These are phyloP conservation scores for Eilema caniola DNA, from an alignment of 2,888 invertebrate genomes.

Conservation along the genomic window DNA sequence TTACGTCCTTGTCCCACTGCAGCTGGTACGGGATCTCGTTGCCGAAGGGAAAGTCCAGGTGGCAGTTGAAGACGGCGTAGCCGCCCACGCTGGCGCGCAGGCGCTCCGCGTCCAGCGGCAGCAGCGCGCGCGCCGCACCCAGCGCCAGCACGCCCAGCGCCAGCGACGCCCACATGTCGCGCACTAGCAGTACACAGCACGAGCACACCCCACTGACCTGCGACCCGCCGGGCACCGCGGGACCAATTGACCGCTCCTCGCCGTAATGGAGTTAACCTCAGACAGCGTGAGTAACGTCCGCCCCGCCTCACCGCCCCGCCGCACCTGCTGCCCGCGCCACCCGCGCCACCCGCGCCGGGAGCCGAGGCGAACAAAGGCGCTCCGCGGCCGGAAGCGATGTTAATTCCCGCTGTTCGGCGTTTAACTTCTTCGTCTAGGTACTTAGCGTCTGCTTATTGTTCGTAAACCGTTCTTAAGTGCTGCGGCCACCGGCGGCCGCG, in stretches of 20 bases:
- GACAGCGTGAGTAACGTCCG: slow-evolving; percentile 46
- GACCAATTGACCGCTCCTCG: slow-evolving; percentile 49
- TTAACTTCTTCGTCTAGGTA: slow-evolving; percentile 47
- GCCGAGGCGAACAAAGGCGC: slow-evolving; percentile 47
- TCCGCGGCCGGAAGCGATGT: slow-evolving; percentile 48
- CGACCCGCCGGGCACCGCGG: slow-evolving; percentile 33
- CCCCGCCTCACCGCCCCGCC: slow-evolving; percentile 42
- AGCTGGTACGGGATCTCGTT: slow-evolving; percentile 94
- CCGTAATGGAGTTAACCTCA: slow-evolving; percentile 46
- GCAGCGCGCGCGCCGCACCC: slow-evolving; percentile 56
- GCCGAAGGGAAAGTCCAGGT: slow-evolving; percentile 95
- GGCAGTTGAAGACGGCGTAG: slow-evolving; percentile 93
- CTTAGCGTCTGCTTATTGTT: slow-evolving; percentile 37
- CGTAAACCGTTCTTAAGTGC: slow-evolving; percentile 36
- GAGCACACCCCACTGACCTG: not conserved
- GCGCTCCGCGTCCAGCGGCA: slow-evolving; percentile 76
- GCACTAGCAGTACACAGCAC: slow-evolving; percentile 12
- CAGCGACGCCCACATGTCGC: slow-evolving; percentile 12
- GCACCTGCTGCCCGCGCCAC: slow-evolving; percentile 22
- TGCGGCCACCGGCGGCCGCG: slow-evolving; percentile 4
- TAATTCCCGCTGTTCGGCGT: slow-evolving; percentile 48
- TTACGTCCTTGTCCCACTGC: slow-evolving; percentile 96
- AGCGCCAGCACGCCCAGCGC: slow-evolving; percentile 30
- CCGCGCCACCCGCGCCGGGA: slow-evolving; percentile 29
- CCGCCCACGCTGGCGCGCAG: slow-evolving; percentile 92